Base-by-base conservation (phyloP, 2,888 invertebrate genomes). In the Hetaerina titia region DNA sequence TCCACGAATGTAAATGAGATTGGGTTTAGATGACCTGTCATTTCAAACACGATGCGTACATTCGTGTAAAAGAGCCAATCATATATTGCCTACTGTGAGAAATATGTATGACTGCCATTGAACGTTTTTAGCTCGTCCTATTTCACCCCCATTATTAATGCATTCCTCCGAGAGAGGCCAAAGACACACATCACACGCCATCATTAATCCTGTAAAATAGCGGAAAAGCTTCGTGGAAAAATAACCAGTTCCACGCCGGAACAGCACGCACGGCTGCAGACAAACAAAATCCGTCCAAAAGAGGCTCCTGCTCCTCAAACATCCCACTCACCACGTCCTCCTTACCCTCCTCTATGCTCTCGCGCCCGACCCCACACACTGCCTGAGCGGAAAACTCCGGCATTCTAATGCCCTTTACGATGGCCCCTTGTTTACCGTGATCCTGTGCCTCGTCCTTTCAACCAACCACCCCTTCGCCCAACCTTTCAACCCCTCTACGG, bases 331-430 rank as follows among this genome's bases (percentile, higher is more conserved):
- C 69, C 69, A 22, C 69, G 2, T 69, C 7, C 69, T 69, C 69
- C 22, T 22, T 45, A 45, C 0, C 4, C 69, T 81, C 6, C 31
- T 11, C 31, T 11, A 7, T 31, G n/a, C 9, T 25, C 8, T 31
- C 2, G 31, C 81, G 2, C 45, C 45, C 45, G 45, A 4, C 45
- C 45, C 13, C 60, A 60, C 60, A 15, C 81, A 31, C 81, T 81
- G 81, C 31, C 15, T 11, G n/a, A 9, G 9, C 6, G 22, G 69
- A 7, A 69, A 69, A 69, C 69, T 69, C 69, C 69, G 31, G 81
- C 9, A 81, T 81, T 81, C 81, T 81, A 81, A 81, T 81, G 81
- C 81, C 81, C 81, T 31, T n/a, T 81, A 22, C 81, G 81, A 31
- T 31, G 13, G 31, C 9, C 31, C 81, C 81, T 81, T 81, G 81